These are phyloP conservation scores for Eupeodes latifasciatus DNA, from an alignment of 2,888 invertebrate genomes.

Conservation along the genomic window DNA sequence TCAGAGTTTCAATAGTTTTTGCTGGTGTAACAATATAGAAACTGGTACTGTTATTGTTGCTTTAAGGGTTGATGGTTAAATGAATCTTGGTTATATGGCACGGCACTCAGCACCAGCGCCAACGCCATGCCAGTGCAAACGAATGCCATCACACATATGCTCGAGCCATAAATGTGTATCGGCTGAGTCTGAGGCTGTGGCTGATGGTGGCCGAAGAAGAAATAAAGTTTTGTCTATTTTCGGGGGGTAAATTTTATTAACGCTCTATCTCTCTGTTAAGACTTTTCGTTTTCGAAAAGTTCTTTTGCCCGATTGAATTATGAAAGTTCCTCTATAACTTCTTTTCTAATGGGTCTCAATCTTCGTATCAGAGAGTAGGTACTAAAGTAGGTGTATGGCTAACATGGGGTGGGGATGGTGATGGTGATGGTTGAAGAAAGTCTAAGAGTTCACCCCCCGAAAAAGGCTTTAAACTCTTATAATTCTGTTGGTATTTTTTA, in stretches of 20 bases:
- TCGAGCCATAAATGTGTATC: constrained; percentile 63
- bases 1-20: constrained; percentile 32
- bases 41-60: too few relatives aligned
- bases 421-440: background rate
- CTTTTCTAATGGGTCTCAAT: constrained; percentile 17
- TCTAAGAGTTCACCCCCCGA: background rate
- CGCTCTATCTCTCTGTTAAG: constrained; percentile 61
- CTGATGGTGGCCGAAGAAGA: constrained; percentile 53
- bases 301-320: constrained; percentile 69
- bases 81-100: background rate
- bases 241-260: constrained; percentile 70
- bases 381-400: too few relatives aligned
- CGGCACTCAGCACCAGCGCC: too few relatives aligned
- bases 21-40: too few relatives aligned
- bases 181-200: background rate
- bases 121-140: too few relatives aligned
- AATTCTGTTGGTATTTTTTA: constrained; percentile 24
- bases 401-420: too few relatives aligned
- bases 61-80: background rate
- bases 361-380: background rate
- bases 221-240: constrained; percentile 59
- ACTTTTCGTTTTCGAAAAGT: constrained; percentile 60
- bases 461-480: constrained; percentile 65
- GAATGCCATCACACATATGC: constrained; percentile 37
- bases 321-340: constrained; percentile 51